Evolutionary conservation across 2,797 vertebrate genomes (phyloP), one percentile per base, ranked within the genome.

Genomic region (Melanotaenia nigrans): DNA sequence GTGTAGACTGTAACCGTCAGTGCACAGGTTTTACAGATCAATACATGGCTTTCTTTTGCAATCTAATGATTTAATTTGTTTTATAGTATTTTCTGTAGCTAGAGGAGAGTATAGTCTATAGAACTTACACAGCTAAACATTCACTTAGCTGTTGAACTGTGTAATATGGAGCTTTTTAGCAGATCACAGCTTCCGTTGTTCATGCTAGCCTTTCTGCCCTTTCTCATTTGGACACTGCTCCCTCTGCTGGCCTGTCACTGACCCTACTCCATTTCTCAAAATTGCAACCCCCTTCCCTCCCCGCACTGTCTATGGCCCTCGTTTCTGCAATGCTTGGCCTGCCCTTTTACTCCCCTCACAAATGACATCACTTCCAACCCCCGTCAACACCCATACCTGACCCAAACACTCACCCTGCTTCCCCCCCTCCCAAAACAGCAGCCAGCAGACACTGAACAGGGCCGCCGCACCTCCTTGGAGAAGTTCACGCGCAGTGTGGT

Each of bases 401-500:
- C 87, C 84, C 85, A 68, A 89, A 89, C 87, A 87, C 87, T 86
- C 85, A 86, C 88, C 90, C 85, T 87, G 78, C 84, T 75, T 71
- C 84, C 88, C 87, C 83, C 85, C 85, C 86, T 84, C 80, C 84
- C 81, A 74, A 83, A 91, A 87, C 96, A 98, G 96, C 95, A 91
- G 82, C 90, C 92, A 84, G 88, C 96, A 94, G 96, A 97, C 93
- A 96, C 95, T 94, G 96, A 97, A 88, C 96, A 97, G 96, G 96
- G 96, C 92, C 96, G 96, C 92, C 97, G 97, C 95, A 98, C 96
- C 92, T 98, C 97, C 93, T 91, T 98, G 96, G 97, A 98, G 96
- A 98, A 98, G 94, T 97, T 98, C 95, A 98, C 96, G 86, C 96
- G 96, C 95, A 98, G 96, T 3, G 91, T 98, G 97, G 97, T 98